phyloP scores from a whole-genome alignment of 2,113 vertebrate genomes.

The Lepidothrix coronata region DNA sequence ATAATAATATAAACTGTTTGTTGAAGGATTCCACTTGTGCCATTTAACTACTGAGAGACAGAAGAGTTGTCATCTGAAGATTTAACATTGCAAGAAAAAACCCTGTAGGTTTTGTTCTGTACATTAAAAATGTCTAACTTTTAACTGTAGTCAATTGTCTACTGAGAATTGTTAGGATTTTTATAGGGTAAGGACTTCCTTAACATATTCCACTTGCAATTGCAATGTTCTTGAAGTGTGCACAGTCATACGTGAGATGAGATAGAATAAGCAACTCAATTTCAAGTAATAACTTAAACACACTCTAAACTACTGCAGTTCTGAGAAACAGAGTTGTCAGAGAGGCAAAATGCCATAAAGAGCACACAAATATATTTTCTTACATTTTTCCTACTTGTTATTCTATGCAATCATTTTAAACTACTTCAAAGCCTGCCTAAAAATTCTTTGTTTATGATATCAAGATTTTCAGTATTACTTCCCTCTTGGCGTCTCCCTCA shows the following conservation, averaged over 20 bases:
- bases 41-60: constrained; percentile 26
- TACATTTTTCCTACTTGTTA: neutral
- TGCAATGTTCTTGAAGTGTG: neutral
- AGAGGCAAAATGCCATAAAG: neutral
- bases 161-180: neutral
- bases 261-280: neutral
- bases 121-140: neutral
- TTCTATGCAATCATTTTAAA: neutral
- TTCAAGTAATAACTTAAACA: neutral
- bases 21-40: constrained; percentile 31
- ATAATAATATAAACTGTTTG: constrained; percentile 16
- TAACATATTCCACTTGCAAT: neutral
- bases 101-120: neutral
- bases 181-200: neutral
- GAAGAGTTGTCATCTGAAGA: constrained; percentile 25
- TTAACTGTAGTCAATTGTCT: neutral
- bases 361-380: neutral
- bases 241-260: neutral
- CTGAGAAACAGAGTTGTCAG: neutral
- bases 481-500: neutral
- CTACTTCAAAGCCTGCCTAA: neutral
- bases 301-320: neutral
- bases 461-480: neutral
- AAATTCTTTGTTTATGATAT: neutral
- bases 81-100: neutral